A percentile compares a stretch with the other conserved stretches of the same genome.
These are phyloP conservation scores for Chitala chitala DNA, from an alignment of 2,113 vertebrate species.

Conservation along the genomic window DNA sequence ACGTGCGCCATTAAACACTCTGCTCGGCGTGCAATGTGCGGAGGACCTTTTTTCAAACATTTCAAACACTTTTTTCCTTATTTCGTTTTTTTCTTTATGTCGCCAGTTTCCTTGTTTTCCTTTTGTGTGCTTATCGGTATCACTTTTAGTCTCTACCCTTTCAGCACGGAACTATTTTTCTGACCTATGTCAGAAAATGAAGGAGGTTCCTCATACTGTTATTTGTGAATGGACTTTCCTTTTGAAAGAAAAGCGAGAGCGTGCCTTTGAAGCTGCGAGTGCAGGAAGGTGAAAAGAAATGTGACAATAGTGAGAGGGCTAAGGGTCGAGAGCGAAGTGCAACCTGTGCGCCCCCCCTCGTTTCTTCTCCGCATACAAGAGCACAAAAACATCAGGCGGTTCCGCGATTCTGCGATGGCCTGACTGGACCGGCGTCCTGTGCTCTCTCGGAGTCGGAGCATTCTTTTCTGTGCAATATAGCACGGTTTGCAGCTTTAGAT, in stretches of 20 bases:
- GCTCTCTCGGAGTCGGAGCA: neutral
- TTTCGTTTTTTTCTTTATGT: constrained; percentile 5
- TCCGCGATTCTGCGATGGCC: neutral
- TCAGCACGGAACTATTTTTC: constrained; percentile 42
- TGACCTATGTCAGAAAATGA: constrained; percentile 40
- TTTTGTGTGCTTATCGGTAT: constrained; percentile 35
- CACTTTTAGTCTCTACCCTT: constrained; percentile 43
- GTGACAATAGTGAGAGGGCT: constrained; percentile 34
- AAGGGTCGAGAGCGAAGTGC: constrained; percentile 14
- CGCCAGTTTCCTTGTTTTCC: constrained; percentile 21
- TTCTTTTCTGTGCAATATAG: too few species aligned
- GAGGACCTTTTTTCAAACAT: constrained; percentile 31
- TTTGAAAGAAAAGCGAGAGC: constrained; percentile 23
- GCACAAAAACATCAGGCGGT: neutral
- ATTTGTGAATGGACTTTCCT: constrained; percentile 40
- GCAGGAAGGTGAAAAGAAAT: constrained; percentile 40
- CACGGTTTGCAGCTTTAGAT: neutral
- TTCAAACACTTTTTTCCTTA: neutral
- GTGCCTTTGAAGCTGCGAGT: constrained; percentile 43
- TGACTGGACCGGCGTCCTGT: neutral
- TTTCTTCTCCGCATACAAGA: constrained; percentile 1
- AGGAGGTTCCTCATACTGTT: constrained; percentile 39
- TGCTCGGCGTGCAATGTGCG: neutral
- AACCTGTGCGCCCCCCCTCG: constrained; percentile 5
- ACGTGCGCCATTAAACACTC: neutral